Evolutionary conservation across 2,113 vertebrate genomes (phyloP).

Genomic region (Corydoras sp.): DNA sequence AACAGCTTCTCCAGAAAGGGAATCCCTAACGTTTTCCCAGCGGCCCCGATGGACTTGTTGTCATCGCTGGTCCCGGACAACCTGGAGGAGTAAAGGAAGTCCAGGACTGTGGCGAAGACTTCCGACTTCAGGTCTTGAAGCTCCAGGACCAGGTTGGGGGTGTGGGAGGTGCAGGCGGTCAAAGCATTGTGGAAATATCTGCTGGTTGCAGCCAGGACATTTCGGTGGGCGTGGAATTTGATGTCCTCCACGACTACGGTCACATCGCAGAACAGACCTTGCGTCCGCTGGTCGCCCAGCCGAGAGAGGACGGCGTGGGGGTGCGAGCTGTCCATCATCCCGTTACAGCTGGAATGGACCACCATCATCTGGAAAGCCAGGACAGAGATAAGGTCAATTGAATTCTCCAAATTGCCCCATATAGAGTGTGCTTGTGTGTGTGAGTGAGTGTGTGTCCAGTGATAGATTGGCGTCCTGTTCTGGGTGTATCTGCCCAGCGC

Average conservation of each 20-base stretch:
- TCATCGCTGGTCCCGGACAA: slow-evolving; percentile 27
- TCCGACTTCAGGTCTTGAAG: slow-evolving; percentile 93
- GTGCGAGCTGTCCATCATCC: slow-evolving; percentile 85
- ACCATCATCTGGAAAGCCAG: slow-evolving; percentile 59
- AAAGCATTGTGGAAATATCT: slow-evolving; percentile 92
- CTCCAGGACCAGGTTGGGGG: slow-evolving; percentile 86
- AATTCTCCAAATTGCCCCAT: too few species aligned
- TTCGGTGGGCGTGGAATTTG: slow-evolving; percentile 94
- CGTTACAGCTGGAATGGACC: slow-evolving; percentile 77
- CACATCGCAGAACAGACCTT: slow-evolving; percentile 91
- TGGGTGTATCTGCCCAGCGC: too few species aligned
- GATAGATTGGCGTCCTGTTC: too few species aligned
- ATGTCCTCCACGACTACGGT: slow-evolving; percentile 97
- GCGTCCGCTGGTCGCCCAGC: slow-evolving; percentile 90
- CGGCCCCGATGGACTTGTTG: slow-evolving; percentile 75
- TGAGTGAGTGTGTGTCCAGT: too few species aligned
- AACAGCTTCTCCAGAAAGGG: slow-evolving; percentile 85
- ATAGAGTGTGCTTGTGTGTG: too few species aligned
- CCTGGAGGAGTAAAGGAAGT: slow-evolving; percentile 93
- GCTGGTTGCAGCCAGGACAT: slow-evolving; percentile 92
- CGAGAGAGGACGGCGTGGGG: slow-evolving; percentile 82
- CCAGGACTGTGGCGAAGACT: slow-evolving; percentile 91
- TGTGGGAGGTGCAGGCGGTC: slow-evolving; percentile 74
- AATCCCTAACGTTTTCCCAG: slow-evolving; percentile 91
- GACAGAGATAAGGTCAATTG: too few species aligned